Conservation (phyloP, 2,113 vertebrate species). For the Dromas ardeola region DNA sequence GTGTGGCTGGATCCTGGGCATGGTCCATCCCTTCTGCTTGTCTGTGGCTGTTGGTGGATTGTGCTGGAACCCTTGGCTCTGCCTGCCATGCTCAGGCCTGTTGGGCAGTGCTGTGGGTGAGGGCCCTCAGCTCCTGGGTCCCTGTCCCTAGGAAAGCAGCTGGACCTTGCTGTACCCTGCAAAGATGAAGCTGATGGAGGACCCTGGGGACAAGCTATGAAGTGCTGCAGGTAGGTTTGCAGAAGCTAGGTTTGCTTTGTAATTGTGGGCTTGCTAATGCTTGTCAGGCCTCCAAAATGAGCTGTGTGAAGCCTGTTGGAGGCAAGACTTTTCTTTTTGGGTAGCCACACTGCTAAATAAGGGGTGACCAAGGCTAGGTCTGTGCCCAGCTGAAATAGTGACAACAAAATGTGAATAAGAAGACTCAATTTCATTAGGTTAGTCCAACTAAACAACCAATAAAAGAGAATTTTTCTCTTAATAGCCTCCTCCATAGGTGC, state of each 20-base stretch:
- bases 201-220: background rate
- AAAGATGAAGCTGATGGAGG: background rate
- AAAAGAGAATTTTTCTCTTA: background rate
- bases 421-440: background rate
- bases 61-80: accelerated
- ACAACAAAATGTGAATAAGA: background rate
- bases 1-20: background rate
- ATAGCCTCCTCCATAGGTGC: background rate
- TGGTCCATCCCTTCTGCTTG: background rate
- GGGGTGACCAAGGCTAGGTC: background rate
- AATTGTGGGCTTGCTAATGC: accelerated
- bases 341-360: background rate
- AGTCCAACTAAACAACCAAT: background rate
- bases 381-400: background rate
- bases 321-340: background rate
- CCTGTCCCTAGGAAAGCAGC: background rate
- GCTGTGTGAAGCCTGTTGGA: background rate
- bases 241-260: background rate
- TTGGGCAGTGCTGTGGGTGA: background rate
- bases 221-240: background rate
- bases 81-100: background rate
- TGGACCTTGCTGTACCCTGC: background rate
- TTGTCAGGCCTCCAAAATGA: background rate
- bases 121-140: background rate
- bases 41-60: background rate